Evolutionary conservation across 1,140 invertebrate genomes (phyloP), one percentile per base, ranked within the genome.

Genomic region (Drosophila pallidifrons): DNA sequence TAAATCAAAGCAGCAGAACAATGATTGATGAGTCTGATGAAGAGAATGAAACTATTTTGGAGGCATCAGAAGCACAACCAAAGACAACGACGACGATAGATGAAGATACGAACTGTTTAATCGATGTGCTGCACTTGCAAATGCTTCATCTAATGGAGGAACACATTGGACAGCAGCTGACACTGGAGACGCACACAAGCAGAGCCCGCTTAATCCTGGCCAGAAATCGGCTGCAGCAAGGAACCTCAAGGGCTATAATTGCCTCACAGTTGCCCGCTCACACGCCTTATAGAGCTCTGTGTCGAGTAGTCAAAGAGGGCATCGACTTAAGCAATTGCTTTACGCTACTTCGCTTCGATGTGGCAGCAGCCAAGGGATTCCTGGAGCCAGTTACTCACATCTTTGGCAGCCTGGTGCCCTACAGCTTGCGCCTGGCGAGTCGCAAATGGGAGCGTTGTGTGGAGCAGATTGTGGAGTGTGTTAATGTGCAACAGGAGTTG

Each of bases 41-140:
- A 41, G n/a, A 10, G 3, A 41, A 8, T 15, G 15, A 20, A 13
- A 28, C 0, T 0, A 25, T 25, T 25, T 2, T 6, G 5, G 30
- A 32, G 5, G 6, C 5, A 32, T 32, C 30, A 32, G 6, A 32
- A 28, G n/a, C 25, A 6, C 8, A 13, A 30, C 11, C 20, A 0
- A 32, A 35, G 1, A 13, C 5, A 47, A 25, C 41, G n/a, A 35
- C 1, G 0, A 6, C n/a, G 4, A 13, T 67, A n/a, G 15, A 35
- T 1, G 32, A 67, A 0, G 43, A 45, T 6, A 25, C 15, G 7
- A 46, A 38, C 5, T 6, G 20, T 13, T 60, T 67, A 6, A 45
- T 83, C 28, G 81, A 82, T 71, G 47, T 11, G 1, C 69, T 83
- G 28, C 51, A 70, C 20, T 20, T 82, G 57, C 41, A 71, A 6